Base-by-base conservation (phyloP, 2,797 vertebrate species). In the Knipowitschia caucasica region DNA sequence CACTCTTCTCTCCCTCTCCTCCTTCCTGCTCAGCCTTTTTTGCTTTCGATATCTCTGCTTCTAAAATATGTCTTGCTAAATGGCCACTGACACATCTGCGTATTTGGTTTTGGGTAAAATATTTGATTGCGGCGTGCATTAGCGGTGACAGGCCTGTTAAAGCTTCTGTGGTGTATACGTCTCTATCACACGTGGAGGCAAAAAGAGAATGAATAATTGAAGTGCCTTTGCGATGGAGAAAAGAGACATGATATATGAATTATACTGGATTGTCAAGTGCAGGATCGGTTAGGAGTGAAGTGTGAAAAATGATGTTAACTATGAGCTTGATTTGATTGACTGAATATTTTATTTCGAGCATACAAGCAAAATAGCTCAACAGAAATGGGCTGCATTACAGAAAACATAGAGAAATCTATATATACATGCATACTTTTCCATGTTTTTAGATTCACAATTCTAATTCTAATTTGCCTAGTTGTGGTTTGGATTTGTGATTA, bases 31-130 rank as follows among this genome's bases (percentile, higher is more conserved):
- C 7, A 12, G 4, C 24, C 39, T 21, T 17, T 42, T 43, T 36
- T 31, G 59, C 9, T 47, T 39, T 36, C 31, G 47, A 1, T 36
- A 53, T 67, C 49, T n/a, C 45, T 31, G 5, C 10, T 39, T 40
- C 53, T 79, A 78, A 84, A 82, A 78, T 71, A 78, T 81, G 77
- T 79, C 64, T 70, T 1, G 4, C 47, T 66, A 82, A 83, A 82
- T 83, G 75, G 80, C 59, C 29, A 65, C 56, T 20, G 81, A 81
- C 83, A 81, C 54, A 80, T 80, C 60, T 77, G 80, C 80, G 80
- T 82, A 79, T 86, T 83, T 83, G 77, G 76, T 71, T 82, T 83
- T 77, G 59, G 57, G 67, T 71, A 62, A 76, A 77, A 77, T 79
- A 62, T 78, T 73, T 82, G 69, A 82, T 82, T 75, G 75, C 76